Percentiles rank a stretch among this genome's conserved stretches.
phyloP scores from a whole-genome alignment of 2,113 vertebrate species.

The Corythoichthys haematopterus region DNA sequence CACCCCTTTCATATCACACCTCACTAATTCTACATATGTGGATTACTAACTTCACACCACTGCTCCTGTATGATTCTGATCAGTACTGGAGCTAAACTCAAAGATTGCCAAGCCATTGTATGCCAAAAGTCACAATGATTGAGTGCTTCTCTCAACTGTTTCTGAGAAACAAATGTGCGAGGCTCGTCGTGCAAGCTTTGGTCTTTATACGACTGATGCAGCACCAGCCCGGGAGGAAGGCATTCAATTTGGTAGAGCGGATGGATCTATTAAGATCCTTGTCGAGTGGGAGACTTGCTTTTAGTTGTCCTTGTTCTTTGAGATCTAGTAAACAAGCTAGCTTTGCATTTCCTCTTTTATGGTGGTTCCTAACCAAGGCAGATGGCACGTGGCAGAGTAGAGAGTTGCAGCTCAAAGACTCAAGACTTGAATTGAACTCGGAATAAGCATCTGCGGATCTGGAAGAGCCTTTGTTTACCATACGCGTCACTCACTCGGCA shows the following conservation, averaged over 20 bases:
- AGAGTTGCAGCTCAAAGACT: constrained; percentile 3
- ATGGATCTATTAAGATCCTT: background rate
- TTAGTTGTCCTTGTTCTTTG: background rate
- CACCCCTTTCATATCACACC: too few relatives aligned
- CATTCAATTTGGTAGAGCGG: background rate
- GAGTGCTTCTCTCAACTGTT: background rate
- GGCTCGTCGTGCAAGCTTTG: background rate
- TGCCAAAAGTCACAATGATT: constrained; percentile 1
- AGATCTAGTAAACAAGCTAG: too few relatives aligned
- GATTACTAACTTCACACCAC: too few relatives aligned
- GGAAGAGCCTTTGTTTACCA: constrained; percentile 3
- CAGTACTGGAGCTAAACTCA: background rate
- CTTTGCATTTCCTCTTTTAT: too few relatives aligned
- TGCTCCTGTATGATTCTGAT: background rate
- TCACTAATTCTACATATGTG: too few relatives aligned
- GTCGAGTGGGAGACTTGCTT: background rate
- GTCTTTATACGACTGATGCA: background rate
- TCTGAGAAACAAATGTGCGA: background rate
- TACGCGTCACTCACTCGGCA: background rate
- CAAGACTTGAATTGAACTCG: background rate
- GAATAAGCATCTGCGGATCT: constrained; percentile 2
- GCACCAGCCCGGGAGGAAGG: background rate
- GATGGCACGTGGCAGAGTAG: background rate
- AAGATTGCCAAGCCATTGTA: background rate
- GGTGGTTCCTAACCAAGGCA: background rate